A percentile compares a stretch with the other conserved stretches of the same genome.
These are phyloP conservation scores for Otocyon megalotis DNA, from an alignment of 2,113 vertebrate species.

Conservation along the genomic window DNA sequence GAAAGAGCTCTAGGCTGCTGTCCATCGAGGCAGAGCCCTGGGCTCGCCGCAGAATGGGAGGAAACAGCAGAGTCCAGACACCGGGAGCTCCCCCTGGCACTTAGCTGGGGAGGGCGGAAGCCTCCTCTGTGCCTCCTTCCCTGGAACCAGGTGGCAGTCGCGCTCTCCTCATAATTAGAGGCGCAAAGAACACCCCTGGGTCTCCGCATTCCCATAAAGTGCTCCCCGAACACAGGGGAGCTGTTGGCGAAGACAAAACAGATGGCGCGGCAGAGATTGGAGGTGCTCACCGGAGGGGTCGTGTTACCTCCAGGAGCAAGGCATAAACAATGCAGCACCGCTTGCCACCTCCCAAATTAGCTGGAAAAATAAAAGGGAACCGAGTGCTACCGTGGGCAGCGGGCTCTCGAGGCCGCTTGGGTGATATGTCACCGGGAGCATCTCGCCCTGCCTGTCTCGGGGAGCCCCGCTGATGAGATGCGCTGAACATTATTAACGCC, in stretches of 20 bases:
- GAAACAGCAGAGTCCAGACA: neutral
- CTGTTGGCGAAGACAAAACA: conserved; percentile 45
- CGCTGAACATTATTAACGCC: conserved; percentile 47
- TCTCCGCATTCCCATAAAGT: neutral
- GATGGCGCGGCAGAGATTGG: conserved; percentile 15
- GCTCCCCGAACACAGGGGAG: neutral
- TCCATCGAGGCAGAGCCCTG: neutral
- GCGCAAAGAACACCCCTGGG: neutral
- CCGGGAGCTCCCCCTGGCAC: neutral
- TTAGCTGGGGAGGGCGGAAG: neutral
- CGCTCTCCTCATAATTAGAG: conserved; percentile 38
- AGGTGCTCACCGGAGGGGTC: conserved; percentile 41
- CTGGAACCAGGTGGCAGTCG: neutral
- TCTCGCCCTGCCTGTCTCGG: neutral
- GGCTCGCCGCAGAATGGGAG: neutral
- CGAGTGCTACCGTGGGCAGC: neutral
- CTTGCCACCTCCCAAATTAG: conserved; percentile 64
- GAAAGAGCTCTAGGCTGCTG: neutral
- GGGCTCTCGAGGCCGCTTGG: neutral
- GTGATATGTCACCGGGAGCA: neutral
- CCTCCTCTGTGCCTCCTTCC: neutral
- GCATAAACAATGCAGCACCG: neutral
- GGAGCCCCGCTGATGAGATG: conserved; percentile 56
- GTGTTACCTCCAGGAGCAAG: conserved; percentile 39
- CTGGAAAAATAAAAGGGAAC: conserved; percentile 62